Conservation (phyloP, 2,113 vertebrate genomes). For the Camelus bactrianus region DNA sequence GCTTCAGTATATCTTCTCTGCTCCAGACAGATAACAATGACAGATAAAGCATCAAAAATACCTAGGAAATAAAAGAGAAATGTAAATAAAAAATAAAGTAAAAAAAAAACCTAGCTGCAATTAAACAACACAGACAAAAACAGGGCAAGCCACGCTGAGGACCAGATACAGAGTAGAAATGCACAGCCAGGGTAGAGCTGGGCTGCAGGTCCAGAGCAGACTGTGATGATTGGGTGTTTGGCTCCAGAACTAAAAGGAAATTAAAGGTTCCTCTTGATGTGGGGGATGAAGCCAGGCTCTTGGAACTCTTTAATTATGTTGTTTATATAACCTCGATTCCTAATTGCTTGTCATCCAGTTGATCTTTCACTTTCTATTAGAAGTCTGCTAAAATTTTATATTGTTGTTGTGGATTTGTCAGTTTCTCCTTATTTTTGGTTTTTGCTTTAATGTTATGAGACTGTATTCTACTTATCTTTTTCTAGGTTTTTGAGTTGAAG, state of each 20-base stretch:
- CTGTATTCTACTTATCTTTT: neutral
- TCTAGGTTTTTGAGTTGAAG: neutral
- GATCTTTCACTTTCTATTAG: neutral
- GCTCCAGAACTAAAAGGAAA: neutral
- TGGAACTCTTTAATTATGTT: neutral
- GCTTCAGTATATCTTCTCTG: neutral
- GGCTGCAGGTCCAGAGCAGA: too few relatives aligned
- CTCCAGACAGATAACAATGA: neutral
- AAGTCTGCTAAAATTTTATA: neutral
- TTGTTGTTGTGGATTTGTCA: neutral
- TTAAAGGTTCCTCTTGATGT: neutral
- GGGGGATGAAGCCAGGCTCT: neutral
- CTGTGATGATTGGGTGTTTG: neutral
- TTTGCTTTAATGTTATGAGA: neutral
- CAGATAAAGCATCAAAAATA: neutral
- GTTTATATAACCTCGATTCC: neutral
- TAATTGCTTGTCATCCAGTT: neutral
- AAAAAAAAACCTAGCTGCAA: neutral
- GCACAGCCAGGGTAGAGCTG: neutral
- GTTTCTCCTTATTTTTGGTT: slow-evolving; percentile 3
- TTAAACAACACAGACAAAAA: neutral
- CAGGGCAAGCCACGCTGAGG: neutral
- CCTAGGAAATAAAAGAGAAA: neutral
- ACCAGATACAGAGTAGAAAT: neutral
- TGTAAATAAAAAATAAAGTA: neutral